Percentiles rank a stretch among this genome's conserved stretches.
Conservation (phyloP, 2,797 vertebrate genomes). For the Falco cherrug region DNA sequence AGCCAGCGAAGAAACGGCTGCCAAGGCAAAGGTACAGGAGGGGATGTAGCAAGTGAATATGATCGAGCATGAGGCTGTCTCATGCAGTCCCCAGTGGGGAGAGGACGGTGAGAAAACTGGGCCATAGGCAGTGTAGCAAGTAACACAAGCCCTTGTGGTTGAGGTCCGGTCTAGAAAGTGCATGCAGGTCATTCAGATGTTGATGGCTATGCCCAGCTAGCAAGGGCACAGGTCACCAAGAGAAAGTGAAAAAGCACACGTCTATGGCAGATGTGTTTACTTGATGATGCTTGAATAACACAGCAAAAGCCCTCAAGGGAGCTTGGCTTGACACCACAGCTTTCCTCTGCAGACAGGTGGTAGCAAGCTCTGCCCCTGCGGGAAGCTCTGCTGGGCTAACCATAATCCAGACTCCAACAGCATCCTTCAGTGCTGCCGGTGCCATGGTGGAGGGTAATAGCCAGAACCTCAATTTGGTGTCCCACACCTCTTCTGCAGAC, state of each 20-base stretch:
- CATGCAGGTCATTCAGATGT: neutral
- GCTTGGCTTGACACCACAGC: neutral
- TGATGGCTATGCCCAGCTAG: neutral
- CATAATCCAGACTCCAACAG: neutral
- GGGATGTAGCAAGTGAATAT: neutral
- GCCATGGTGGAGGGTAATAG: fast-evolving
- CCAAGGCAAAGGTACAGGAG: neutral
- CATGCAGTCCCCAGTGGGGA: neutral
- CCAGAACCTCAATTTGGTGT: neutral
- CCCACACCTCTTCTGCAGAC: neutral
- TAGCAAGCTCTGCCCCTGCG: neutral
- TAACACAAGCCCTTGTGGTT: neutral
- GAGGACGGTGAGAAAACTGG: neutral
- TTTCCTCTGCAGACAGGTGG: neutral
- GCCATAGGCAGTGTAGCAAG: neutral
- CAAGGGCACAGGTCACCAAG: neutral
- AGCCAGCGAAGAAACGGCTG: neutral
- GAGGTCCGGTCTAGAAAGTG: neutral
- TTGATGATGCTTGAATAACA: neutral
- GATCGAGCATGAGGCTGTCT: neutral
- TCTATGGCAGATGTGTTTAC: neutral
- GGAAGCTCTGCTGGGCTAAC: neutral
- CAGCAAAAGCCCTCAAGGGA: neutral
- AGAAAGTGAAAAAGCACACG: neutral
- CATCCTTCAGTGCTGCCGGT: neutral